Evolutionary conservation across 2,797 vertebrate species (phyloP).

Genomic region (Sebastes umbrosus): DNA sequence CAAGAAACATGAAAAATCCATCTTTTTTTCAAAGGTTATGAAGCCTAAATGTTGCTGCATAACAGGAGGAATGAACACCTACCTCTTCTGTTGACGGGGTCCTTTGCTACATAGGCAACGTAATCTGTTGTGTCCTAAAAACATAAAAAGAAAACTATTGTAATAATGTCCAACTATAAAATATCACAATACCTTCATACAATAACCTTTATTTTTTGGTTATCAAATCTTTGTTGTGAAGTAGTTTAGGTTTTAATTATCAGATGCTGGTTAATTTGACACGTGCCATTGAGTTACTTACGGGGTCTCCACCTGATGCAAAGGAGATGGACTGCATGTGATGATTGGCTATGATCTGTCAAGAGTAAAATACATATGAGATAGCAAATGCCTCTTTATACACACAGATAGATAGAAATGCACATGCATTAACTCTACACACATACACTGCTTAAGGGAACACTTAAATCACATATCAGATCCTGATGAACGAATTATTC

Average conservation of each 20-base stretch:
- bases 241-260: background rate
- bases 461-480: too few species aligned
- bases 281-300: constrained; percentile 76
- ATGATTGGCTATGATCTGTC: constrained; percentile 98
- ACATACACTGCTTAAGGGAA: background rate
- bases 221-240: background rate
- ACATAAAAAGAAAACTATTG: background rate
- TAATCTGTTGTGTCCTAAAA: constrained; percentile 95
- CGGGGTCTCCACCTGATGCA: constrained; percentile 96
- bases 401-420: background rate
- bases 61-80: constrained; percentile 42
- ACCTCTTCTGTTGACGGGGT: constrained; percentile 99
- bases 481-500: too few species aligned
- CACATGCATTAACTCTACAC: background rate
- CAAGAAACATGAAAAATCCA: too few species aligned
- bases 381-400: background rate
- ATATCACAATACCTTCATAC: background rate
- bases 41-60: too few species aligned
- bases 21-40: too few species aligned
- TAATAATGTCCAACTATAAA: background rate
- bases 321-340: constrained; percentile 99
- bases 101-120: constrained; percentile 98
- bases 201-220: background rate
- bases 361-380: constrained; percentile 17
- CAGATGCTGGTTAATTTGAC: background rate